Evolutionary conservation across 2,797 vertebrate species (phyloP).

Genomic region (Decapterus maruadsi): DNA sequence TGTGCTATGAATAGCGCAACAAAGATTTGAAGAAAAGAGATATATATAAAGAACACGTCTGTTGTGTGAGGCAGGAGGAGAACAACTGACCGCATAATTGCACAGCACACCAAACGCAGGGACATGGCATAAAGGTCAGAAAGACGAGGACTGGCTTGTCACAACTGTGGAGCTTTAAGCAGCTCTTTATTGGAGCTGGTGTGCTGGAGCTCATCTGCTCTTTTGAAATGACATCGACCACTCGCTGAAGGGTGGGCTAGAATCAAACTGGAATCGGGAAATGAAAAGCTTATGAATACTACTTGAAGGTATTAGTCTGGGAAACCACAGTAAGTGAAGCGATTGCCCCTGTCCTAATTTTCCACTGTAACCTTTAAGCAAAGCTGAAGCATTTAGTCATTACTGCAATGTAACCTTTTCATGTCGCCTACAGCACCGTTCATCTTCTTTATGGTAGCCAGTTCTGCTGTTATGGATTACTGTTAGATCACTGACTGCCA

Average conservation of each 20-base stretch:
- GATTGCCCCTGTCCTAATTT: slow-evolving; percentile 52
- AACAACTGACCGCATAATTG: slow-evolving; percentile 40
- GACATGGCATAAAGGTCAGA: slow-evolving; percentile 40
- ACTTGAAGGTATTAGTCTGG: slow-evolving; percentile 1
- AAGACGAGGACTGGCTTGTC: slow-evolving; percentile 13
- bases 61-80: slow-evolving; percentile 5
- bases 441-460: slow-evolving; percentile 67
- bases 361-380: slow-evolving; percentile 71
- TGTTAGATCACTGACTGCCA: slow-evolving; percentile 70
- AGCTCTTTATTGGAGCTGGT: slow-evolving; percentile 14
- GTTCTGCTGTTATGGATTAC: slow-evolving; percentile 75
- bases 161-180: slow-evolving; percentile 17
- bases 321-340: slow-evolving; percentile 3
- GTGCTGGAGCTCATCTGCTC: slow-evolving; percentile 10
- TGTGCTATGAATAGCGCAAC: slow-evolving; percentile 42
- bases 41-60: slow-evolving; percentile 3
- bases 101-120: slow-evolving; percentile 35
- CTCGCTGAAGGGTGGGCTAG: not conserved
- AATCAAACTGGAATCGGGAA: slow-evolving; percentile 10
- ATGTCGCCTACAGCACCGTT: slow-evolving; percentile 70
- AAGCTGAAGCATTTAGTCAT: slow-evolving; percentile 65
- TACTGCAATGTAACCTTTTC: slow-evolving; percentile 77
- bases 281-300: not conserved
- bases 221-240: not conserved
- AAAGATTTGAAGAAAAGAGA: not conserved